A percentile compares a stretch with the other conserved stretches of the same genome.
Evolutionary conservation across 2,888 invertebrate species (phyloP).

Genomic region (Cosmia pyralina): DNA sequence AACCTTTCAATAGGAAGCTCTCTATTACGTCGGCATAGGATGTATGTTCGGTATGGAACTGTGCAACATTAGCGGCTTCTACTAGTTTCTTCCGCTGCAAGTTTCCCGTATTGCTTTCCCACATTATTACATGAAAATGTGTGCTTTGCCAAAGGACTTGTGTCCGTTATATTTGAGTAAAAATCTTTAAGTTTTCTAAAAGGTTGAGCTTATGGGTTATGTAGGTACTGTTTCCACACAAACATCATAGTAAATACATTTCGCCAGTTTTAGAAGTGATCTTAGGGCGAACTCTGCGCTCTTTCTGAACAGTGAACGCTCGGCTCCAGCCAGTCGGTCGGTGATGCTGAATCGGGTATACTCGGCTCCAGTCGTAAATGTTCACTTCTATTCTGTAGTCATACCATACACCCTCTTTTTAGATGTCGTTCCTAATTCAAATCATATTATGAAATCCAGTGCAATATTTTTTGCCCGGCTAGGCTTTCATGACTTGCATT

Average conservation of each 20-base stretch:
- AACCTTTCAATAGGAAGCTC: slow-evolving; percentile 59
- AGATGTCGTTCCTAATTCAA: too few relatives aligned
- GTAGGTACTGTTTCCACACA: too few relatives aligned
- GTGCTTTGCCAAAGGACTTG: slow-evolving; percentile 27
- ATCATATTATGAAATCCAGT: too few relatives aligned
- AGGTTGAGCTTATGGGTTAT: neutral
- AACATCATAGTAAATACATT: neutral
- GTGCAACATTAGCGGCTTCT: slow-evolving; percentile 52
- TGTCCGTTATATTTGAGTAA: slow-evolving; percentile 7
- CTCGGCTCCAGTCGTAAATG: neutral
- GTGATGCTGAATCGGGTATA: too few relatives aligned
- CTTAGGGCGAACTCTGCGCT: neutral
- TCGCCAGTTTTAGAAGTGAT: neutral
- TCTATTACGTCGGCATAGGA: slow-evolving; percentile 60
- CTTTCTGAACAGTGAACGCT: too few relatives aligned
- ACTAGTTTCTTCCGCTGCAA: slow-evolving; percentile 51
- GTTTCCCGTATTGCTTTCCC: slow-evolving; percentile 53
- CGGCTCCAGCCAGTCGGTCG: neutral
- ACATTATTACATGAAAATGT: slow-evolving; percentile 47
- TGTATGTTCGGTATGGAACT: slow-evolving; percentile 46
- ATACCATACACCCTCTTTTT: too few relatives aligned
- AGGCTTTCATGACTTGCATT: too few relatives aligned
- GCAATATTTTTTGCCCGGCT: too few relatives aligned
- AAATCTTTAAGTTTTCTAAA: neutral
- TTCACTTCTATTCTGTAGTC: too few relatives aligned